Evolutionary conservation across 2,797 vertebrate genomes (phyloP).

Genomic region (Neosalanx taihuensis): DNA sequence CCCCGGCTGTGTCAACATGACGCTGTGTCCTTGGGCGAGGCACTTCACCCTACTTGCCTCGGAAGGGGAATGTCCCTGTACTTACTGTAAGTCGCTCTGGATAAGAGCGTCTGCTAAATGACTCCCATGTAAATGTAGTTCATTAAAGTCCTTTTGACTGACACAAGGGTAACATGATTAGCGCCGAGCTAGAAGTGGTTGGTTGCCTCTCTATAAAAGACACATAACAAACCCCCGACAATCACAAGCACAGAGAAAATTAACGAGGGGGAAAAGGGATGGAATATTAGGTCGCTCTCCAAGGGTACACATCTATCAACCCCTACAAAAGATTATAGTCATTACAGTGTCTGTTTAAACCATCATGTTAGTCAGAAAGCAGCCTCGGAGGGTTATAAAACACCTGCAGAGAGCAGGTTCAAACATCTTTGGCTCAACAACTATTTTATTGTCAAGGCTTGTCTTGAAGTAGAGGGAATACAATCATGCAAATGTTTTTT

Average conservation of each 20-base stretch:
- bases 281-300: constrained; percentile 1
- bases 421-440: constrained; percentile 13
- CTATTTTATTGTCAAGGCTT: constrained; percentile 8
- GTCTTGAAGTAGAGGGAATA: not conserved
- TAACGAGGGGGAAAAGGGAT: not conserved
- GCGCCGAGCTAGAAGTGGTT: not conserved
- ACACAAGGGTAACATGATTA: not conserved
- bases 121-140: not conserved
- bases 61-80: no score
- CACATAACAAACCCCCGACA: not conserved
- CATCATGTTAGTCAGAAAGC: not conserved
- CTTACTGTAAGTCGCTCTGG: no score
- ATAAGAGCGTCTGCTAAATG: no score
- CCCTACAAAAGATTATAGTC: not conserved
- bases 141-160: not conserved
- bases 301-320: not conserved
- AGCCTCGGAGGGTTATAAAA: not conserved
- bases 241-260: constrained; percentile 1
- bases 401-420: constrained; percentile 2
- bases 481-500: not conserved
- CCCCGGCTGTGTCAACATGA: no score
- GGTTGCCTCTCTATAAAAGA: not conserved
- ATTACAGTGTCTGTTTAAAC: not conserved
- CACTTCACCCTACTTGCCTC: no score
- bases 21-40: no score